These are phyloP conservation scores for Tragelaphus scriptus DNA, from an alignment of 2,113 vertebrate species.

Conservation along the genomic window DNA sequence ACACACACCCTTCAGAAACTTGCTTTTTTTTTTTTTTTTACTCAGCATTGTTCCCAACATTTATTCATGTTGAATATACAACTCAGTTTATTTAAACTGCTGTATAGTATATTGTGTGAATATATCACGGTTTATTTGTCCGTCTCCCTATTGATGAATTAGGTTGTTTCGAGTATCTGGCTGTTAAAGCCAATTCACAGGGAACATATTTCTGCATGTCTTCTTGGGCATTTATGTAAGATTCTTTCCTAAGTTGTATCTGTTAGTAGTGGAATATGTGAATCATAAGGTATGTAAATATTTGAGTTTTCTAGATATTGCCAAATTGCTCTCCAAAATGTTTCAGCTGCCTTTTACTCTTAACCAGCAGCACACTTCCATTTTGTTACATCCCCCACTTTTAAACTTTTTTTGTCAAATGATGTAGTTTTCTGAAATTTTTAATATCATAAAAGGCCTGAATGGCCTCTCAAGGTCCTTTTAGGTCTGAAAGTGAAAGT, in stretches of 20 bases:
- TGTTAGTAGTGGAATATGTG: not conserved
- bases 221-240: not conserved
- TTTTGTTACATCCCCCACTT: not conserved
- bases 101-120: not conserved
- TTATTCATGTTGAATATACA: not conserved
- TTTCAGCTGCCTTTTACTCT: not conserved
- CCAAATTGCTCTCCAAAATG: not conserved
- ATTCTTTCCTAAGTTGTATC: not conserved
- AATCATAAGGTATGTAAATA: not conserved
- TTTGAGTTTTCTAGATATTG: conserved; percentile 4
- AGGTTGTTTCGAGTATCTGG: not conserved
- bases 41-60: not conserved
- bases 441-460: not conserved
- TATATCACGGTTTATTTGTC: not conserved
- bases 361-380: not conserved
- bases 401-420: not conserved
- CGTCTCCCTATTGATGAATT: not conserved
- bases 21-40: not conserved
- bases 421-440: not conserved
- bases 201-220: not conserved
- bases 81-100: not conserved
- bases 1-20: not conserved
- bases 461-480: not conserved
- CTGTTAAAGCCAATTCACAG: not conserved
- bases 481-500: not conserved